Base-by-base conservation (phyloP, 1,140 invertebrate genomes). In the Spodoptera litura region DNA sequence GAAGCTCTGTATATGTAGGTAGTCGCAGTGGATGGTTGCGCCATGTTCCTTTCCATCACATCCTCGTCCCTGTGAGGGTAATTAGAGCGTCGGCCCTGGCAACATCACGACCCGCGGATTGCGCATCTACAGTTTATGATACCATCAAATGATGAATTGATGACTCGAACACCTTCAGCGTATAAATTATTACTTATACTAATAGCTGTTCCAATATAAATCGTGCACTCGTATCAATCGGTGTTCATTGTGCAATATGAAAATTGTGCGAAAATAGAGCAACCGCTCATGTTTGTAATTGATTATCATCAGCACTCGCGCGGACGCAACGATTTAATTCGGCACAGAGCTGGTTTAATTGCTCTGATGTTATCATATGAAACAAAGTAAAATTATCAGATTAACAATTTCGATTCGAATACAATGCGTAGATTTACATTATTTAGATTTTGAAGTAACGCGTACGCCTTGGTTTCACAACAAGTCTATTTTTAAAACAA, bases 81-180 rank as follows among this genome's bases (percentile, higher is more conserved):
- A 66, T 66, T 66, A 66, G 62, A 66, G 62, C 62, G 62, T 49
- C 62, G 66, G 66, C 66, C 66, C 66, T 70, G 66, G 49, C 49
- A 31, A 11, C 44, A 25, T 70, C 66, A 70, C 66, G 66, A 52
- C 49, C 66, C 55, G 11, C 11, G 38, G 66, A 51, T 70, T 70
- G 66, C 64, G 64, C 66, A 53, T 52, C 20, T 44, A 25, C 59
- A 12, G 20, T 49, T 66, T 66, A 66, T 66, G 62, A 70, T 70
- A 27, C 49, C 49, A 70, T 70, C 66, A 31, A 27, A 27, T 53
- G 49, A 52, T 70, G 20, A 52, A 70, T 68, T 52, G 66, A 66
- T 44, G 62, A 8, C 38, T 15, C 20, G 38, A 11, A 25, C 38
- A 44, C 2, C n/a, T 38, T 6, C 62, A 20, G 62, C 38, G 38